Evolutionary conservation across 2,888 invertebrate species (phyloP), one percentile per base, ranked within the genome.

Genomic region (Drosophila melanocephala): DNA sequence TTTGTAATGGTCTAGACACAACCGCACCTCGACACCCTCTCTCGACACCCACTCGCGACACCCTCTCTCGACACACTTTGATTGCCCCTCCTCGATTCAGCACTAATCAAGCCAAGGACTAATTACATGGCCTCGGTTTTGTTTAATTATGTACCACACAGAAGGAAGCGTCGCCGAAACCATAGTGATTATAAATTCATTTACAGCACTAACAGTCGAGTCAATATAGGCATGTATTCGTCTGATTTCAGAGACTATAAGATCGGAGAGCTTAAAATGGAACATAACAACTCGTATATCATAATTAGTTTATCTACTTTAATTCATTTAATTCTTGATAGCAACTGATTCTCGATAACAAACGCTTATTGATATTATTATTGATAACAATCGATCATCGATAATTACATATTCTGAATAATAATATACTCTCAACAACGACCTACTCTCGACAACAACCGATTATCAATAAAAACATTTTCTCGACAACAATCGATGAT

Each of bases 1-100:
- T 91, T 91, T 91, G 91, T 91, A 91, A 91, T 84, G 83, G 75
- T 79, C 73, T 71, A 69, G 50, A 62, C 51, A 50, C 57, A 63
- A 28, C 53, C 22, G 30, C 35, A 26, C 35, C 50, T 26, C 16
- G 35, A 57, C 58, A 30, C 19, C 52, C 19, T 9, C 22, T 0
- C 53, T 22, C 22, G n/a, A 42, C n/a, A 5, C 26, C 26, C 26
- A 26, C 26, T 26, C 50, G 22, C 10, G 35, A 57, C 58, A 30
- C 19, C 52, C 19, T 9, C 3, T 28, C n/a, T 28, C 1, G 28
- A 28, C 28, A 28, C 28, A 4, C 28, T 32, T 26, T 14, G 1
- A 5, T 26, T 22, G 2, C n/a, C n/a, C 12, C n/a, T 35, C 26
- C 26, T 44, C 14, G 5, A 26, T 12, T 35, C 39, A n/a, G 35